Conservation (phyloP, 2,797 vertebrate genomes). For the Sandelia bainsii region DNA sequence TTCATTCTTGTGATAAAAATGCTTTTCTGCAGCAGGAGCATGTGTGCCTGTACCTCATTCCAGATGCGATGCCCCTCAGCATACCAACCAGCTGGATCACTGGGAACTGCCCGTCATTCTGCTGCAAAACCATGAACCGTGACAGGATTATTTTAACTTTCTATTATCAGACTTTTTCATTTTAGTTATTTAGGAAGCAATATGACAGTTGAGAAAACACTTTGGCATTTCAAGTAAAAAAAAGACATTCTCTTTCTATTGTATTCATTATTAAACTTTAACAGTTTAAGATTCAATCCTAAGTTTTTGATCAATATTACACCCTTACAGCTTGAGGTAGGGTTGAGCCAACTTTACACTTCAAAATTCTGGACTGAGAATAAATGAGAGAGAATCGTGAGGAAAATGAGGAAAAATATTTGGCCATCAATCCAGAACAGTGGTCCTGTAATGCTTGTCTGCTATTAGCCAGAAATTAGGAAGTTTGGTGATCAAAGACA, state of each 20-base stretch:
- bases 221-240: slow-evolving; percentile 19
- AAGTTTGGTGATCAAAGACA: no score
- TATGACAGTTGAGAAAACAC: slow-evolving; percentile 3
- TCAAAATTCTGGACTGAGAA: not conserved
- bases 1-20: slow-evolving; percentile 25
- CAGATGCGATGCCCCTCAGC: slow-evolving; percentile 93
- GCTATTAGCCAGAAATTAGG: no score
- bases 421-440: no score
- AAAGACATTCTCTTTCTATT: no score
- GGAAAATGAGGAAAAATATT: no score
- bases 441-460: no score
- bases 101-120: slow-evolving; percentile 91
- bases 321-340: no score
- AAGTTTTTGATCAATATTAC: no score
- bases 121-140: slow-evolving; percentile 79
- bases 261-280: no score
- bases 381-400: no score
- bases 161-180: slow-evolving; percentile 31
- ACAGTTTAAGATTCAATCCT: no score
- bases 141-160: slow-evolving; percentile 51
- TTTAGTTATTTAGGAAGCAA: slow-evolving; percentile 29
- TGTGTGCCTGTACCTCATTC: slow-evolving; percentile 88
- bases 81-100: slow-evolving; percentile 91
- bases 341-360: not conserved
- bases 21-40: slow-evolving; percentile 19